Evolutionary conservation across 2,797 vertebrate species (phyloP).

Genomic region (Lepilemur ruficaudatus): DNA sequence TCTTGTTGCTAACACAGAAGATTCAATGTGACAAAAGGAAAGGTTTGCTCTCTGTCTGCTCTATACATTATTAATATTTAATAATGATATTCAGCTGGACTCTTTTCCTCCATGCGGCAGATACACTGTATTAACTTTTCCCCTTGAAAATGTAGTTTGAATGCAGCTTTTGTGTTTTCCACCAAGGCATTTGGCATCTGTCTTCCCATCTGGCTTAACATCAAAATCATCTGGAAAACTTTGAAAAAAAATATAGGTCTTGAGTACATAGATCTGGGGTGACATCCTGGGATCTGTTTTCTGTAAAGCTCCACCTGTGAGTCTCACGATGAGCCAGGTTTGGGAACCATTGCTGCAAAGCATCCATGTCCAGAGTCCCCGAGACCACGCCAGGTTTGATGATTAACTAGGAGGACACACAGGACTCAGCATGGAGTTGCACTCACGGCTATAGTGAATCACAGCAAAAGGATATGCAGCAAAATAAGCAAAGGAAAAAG

Average conservation of each 20-base stretch:
- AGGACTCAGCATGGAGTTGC: neutral
- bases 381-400: neutral
- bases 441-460: neutral
- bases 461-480: neutral
- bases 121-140: neutral
- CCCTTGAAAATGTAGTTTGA: neutral
- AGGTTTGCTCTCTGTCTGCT: neutral
- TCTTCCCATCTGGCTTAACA: neutral
- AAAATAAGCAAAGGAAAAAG: neutral
- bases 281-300: neutral
- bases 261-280: neutral
- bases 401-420: neutral
- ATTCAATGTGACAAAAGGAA: neutral
- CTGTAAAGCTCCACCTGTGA: neutral
- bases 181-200: neutral
- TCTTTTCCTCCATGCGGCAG: conserved; percentile 1
- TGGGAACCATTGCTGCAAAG: neutral
- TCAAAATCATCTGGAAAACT: neutral
- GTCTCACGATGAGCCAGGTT: neutral
- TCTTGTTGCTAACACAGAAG: neutral
- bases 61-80: conserved; percentile 23
- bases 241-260: neutral
- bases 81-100: neutral
- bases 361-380: neutral
- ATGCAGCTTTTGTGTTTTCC: neutral